Evolutionary conservation across 2,113 vertebrate genomes (phyloP), one percentile per base, ranked within the genome.

Genomic region (Gopherus flavomarginatus): DNA sequence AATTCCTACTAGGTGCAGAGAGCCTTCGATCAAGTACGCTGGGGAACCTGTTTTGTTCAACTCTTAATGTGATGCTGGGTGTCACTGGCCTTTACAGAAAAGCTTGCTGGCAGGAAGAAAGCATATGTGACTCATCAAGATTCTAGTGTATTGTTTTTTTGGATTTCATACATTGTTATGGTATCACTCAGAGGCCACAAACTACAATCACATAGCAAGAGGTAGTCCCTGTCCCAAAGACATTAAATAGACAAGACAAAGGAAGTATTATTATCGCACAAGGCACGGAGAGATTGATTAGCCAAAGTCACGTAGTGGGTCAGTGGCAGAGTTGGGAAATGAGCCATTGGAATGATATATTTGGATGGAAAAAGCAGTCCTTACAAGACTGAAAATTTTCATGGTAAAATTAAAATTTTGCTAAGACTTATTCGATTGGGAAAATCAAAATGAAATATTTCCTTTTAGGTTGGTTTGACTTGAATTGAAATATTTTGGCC

Each of bases 1-100:
- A n/a, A 27, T 44, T 77, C 75, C 22, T 94, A 93, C 89, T 93
- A 96, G 93, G 95, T 95, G 95, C 0, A 0, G 85, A 96, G 94
- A 97, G 97, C 81, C 82, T 86, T 96, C 93, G 93, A 94, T 93
- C 94, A 91, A 96, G 93, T 49, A 92, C 96, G 50, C 94, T 86
- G 94, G 89, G 93, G 94, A 91, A 95, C 38, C 22, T 44, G 42
- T 85, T 90, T 92, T 93, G 88, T 90, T 96, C 79, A 77, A 90
- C 56, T 94, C 90, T 93, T 92, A 85, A 96, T 94, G 95, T 94
- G 94, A 97, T 92, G 38, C 91, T 57, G 11, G 10, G 81, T 88
- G 89, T 91, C 90, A 91, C 94, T 95, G 96, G 93, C 92, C 92
- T 95, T 87, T 52, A 2, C 83, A 1, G 29, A 78, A 92, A 35